Evolutionary conservation across 1,140 invertebrate genomes (phyloP).

Genomic region (Drosophila suzukii): DNA sequence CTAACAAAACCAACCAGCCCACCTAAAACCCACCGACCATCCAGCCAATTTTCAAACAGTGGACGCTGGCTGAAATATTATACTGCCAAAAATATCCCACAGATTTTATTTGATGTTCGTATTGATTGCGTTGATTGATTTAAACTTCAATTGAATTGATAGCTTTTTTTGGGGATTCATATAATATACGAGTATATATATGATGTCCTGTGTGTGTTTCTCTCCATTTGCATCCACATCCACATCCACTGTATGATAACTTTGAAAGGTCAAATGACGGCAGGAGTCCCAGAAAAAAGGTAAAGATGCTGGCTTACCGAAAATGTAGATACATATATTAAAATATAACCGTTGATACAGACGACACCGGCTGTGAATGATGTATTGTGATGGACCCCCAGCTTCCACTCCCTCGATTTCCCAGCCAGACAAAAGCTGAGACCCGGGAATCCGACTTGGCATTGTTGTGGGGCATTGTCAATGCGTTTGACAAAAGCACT

Average conservation of each 20-base stretch:
- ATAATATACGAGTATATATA: no score
- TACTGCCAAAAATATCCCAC: constrained; percentile 27
- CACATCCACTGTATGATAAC: constrained; percentile 45
- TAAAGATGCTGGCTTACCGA: constrained; percentile 16
- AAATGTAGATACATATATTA: constrained; percentile 30
- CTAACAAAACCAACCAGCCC: not conserved
- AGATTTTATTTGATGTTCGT: constrained; percentile 21
- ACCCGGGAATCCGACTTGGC: constrained; percentile 21
- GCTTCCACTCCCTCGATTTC: constrained; percentile 8
- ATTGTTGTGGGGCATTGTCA: constrained; percentile 71
- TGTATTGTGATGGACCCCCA: constrained; percentile 45
- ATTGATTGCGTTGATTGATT: constrained; percentile 41
- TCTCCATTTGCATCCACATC: constrained; percentile 24
- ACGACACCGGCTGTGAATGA: constrained; percentile 42
- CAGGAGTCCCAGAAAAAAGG: constrained; percentile 26
- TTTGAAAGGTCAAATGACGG: constrained; percentile 42
- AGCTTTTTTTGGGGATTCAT: not conserved
- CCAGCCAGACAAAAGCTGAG: constrained; percentile 35
- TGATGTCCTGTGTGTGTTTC: no score
- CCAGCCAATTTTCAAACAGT: constrained; percentile 19
- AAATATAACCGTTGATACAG: constrained; percentile 47
- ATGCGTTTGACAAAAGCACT: constrained; percentile 80
- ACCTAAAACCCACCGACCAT: not conserved
- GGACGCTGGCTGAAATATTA: constrained; percentile 19
- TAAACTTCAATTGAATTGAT: constrained; percentile 31